Percentiles rank a stretch among this genome's conserved stretches.
Conservation (phyloP, 2,113 vertebrate genomes). For the Muscicapa adusta region DNA sequence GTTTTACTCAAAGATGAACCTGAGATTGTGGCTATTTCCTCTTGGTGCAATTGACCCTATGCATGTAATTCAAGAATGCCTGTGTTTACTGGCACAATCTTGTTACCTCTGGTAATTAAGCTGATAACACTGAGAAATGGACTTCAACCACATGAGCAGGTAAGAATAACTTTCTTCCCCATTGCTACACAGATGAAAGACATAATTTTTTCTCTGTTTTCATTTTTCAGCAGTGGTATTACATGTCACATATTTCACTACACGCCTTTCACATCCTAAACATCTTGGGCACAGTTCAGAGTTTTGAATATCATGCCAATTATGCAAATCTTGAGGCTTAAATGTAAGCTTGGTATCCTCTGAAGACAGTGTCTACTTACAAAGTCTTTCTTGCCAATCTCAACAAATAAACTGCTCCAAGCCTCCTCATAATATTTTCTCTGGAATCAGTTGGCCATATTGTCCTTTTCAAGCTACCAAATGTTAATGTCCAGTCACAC, state of each 20-base stretch:
- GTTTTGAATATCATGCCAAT: slow-evolving; percentile 46
- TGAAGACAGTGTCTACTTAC: slow-evolving; percentile 10
- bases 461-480: background rate
- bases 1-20: background rate
- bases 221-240: background rate
- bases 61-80: background rate
- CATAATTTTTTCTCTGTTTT: background rate
- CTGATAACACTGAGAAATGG: background rate
- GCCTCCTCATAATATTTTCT: background rate
- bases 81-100: background rate
- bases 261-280: slow-evolving; percentile 7
- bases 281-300: slow-evolving; percentile 46
- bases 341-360: slow-evolving; percentile 44
- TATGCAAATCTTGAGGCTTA: slow-evolving; percentile 67
- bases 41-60: background rate
- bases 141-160: background rate
- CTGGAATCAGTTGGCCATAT: background rate
- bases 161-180: background rate
- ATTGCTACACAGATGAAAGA: background rate
- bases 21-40: background rate
- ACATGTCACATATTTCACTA: background rate
- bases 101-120: background rate
- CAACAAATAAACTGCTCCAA: background rate
- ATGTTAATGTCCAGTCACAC: background rate
- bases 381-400: slow-evolving; percentile 1